Percentiles rank a stretch among this genome's conserved stretches.
Conservation (phyloP, 2,113 vertebrate species). For the Boleophthalmus pectinirostris region DNA sequence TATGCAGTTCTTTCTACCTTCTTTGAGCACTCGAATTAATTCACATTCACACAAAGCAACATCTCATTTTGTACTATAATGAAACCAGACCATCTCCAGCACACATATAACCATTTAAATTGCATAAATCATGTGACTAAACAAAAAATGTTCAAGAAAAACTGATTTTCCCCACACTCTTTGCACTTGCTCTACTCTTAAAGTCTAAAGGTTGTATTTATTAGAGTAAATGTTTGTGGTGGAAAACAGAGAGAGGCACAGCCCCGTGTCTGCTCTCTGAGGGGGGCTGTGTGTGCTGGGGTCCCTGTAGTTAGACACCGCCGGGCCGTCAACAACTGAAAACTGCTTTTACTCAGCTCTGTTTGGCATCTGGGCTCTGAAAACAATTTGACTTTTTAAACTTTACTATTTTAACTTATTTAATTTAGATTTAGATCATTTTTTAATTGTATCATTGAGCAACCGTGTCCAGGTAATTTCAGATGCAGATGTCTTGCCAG, state of each 20-base stretch:
- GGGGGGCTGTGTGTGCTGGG: conserved; percentile 36
- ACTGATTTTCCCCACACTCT: conserved; percentile 25
- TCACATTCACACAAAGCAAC: too few species aligned
- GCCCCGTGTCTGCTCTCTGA: conserved; percentile 38
- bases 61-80: too few species aligned
- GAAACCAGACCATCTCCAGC: not conserved
- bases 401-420: too few species aligned
- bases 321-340: conserved; percentile 39
- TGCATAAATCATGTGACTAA: not conserved
- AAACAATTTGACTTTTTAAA: not conserved
- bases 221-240: conserved; percentile 28
- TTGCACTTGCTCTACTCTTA: conserved; percentile 26
- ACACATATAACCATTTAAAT: not conserved
- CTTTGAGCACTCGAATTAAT: too few species aligned
- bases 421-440: too few species aligned
- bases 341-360: not conserved
- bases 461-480: too few species aligned
- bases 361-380: not conserved
- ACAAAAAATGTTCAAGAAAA: conserved; percentile 9
- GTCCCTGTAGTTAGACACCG: conserved; percentile 30
- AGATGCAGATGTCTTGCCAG: too few species aligned
- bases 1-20: too few species aligned
- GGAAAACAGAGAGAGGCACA: conserved; percentile 44
- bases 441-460: too few species aligned
- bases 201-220: conserved; percentile 36